Evolutionary conservation across 2,888 invertebrate species (phyloP).

Genomic region (Eupithecia subfuscata): DNA sequence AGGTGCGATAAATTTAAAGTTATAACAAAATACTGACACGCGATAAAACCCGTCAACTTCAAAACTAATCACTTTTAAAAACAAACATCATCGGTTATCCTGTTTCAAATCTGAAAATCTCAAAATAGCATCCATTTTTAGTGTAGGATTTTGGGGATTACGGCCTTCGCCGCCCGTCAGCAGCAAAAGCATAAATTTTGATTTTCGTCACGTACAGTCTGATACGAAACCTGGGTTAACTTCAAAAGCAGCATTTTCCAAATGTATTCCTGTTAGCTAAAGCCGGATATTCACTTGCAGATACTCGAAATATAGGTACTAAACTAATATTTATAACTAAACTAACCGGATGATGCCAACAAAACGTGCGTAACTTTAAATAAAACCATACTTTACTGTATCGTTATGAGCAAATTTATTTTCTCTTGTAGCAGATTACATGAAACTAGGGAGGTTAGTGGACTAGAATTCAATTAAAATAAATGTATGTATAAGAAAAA

Average conservation of each 20-base stretch:
- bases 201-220: slow-evolving; percentile 48
- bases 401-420: background rate
- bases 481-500: background rate
- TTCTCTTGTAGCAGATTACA: background rate
- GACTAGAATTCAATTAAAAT: too few relatives aligned
- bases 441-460: background rate
- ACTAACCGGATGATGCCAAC: slow-evolving; percentile 5
- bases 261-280: slow-evolving; percentile 42
- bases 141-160: slow-evolving; percentile 43
- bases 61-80: slow-evolving; percentile 19
- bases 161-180: slow-evolving; percentile 41
- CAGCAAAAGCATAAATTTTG: slow-evolving; percentile 45
- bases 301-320: background rate
- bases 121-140: slow-evolving; percentile 45
- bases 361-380: background rate
- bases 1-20: background rate
- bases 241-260: slow-evolving; percentile 44
- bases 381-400: background rate
- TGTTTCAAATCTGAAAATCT: slow-evolving; percentile 36
- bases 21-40: background rate
- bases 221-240: slow-evolving; percentile 46
- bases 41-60: background rate
- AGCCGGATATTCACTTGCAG: slow-evolving; percentile 17
- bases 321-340: slow-evolving; percentile 3
- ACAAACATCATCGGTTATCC: slow-evolving; percentile 30